Evolutionary conservation across 2,888 invertebrate genomes (phyloP).

Genomic region (Caenorhabditis wallacei): DNA sequence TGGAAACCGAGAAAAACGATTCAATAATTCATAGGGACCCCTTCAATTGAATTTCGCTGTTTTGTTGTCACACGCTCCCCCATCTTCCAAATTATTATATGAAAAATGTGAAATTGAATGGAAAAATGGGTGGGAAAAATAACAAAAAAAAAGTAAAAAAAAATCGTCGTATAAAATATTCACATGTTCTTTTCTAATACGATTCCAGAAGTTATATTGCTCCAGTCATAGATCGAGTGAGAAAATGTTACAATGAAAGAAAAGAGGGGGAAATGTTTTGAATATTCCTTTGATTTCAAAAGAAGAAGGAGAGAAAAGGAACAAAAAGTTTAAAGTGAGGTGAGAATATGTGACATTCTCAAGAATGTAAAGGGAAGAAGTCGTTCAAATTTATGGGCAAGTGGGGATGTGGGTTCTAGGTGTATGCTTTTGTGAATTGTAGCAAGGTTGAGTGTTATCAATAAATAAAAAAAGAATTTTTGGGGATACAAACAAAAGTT

Average conservation of each 20-base stretch:
- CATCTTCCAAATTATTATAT: constrained; percentile 18
- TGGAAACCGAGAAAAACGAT: constrained; percentile 12
- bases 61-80: constrained; percentile 1
- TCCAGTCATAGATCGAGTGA: not conserved
- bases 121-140: not conserved
- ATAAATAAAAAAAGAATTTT: too few relatives aligned
- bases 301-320: not conserved
- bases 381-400: constrained; percentile 49
- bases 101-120: constrained; percentile 15
- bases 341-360: constrained; percentile 36
- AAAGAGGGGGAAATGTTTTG: not conserved
- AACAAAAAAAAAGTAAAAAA: not conserved
- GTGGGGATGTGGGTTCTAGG: not conserved
- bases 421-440: too few relatives aligned
- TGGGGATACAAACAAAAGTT: too few relatives aligned
- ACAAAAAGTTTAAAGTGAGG: constrained; percentile 46
- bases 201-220: not conserved
- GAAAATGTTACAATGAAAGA: constrained; percentile 28
- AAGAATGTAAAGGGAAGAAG: not conserved
- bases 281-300: constrained; percentile 14
- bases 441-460: not conserved
- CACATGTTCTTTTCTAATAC: constrained; percentile 19
- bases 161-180: constrained; percentile 25
- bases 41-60: constrained; percentile 7
- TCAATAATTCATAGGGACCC: constrained; percentile 44